Evolutionary conservation across 2,113 vertebrate species (phyloP).

Genomic region (Oenanthe oenanthe): DNA sequence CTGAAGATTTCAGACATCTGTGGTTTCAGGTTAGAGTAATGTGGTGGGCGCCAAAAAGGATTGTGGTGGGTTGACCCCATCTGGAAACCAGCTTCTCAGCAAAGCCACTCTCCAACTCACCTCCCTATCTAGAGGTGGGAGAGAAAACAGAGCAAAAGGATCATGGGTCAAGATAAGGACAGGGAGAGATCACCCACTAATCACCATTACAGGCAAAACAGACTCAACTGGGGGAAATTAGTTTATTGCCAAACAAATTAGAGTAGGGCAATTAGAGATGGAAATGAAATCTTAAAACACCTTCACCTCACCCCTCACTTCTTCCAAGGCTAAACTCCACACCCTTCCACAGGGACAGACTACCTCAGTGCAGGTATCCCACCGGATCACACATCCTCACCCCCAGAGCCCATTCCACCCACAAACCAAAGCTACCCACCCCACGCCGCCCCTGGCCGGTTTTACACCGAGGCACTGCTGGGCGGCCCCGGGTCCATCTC

Average conservation of each 20-base stretch:
- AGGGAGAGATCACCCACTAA: neutral
- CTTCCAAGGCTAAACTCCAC: neutral
- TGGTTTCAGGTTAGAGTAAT: neutral
- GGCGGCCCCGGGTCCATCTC: neutral
- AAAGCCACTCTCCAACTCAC: neutral
- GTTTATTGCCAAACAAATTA: neutral
- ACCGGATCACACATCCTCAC: accelerated
- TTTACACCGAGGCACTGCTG: accelerated
- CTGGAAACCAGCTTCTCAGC: neutral
- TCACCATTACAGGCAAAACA: neutral
- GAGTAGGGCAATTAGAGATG: neutral
- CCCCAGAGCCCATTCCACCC: accelerated
- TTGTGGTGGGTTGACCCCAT: neutral
- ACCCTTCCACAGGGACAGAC: neutral
- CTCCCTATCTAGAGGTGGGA: neutral
- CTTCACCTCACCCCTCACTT: neutral
- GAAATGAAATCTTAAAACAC: neutral
- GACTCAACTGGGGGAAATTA: neutral
- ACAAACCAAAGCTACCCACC: accelerated
- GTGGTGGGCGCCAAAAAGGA: neutral
- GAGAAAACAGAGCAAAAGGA: neutral
- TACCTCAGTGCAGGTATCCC: accelerated
- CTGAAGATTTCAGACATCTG: neutral
- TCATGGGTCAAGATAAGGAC: neutral
- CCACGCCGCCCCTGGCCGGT: accelerated